Evolutionary conservation across 2,113 vertebrate genomes (phyloP).

Genomic region (Otocyon megalotis): DNA sequence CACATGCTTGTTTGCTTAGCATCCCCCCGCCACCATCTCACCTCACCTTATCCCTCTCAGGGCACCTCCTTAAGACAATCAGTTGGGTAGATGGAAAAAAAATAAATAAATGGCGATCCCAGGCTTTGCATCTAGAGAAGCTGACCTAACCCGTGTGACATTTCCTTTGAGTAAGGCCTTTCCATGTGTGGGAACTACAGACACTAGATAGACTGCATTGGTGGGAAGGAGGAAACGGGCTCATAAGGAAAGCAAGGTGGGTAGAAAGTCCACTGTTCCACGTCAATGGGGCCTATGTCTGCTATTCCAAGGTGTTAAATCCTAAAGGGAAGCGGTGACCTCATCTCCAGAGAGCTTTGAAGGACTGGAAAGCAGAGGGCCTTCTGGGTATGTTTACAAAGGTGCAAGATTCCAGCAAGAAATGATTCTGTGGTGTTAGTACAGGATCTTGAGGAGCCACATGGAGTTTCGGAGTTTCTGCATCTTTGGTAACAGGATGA

Average conservation of each 20-base stretch:
- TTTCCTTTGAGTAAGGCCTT: neutral
- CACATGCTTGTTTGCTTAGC: neutral
- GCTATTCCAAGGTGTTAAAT: neutral
- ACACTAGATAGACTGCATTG: neutral
- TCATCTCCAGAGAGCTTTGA: neutral
- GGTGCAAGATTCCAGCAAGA: neutral
- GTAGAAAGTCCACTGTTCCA: neutral
- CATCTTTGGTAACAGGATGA: neutral
- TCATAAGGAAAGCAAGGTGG: neutral
- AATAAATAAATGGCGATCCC: neutral
- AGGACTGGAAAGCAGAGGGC: neutral
- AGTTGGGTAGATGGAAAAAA: neutral
- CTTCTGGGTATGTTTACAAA: neutral
- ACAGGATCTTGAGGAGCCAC: neutral
- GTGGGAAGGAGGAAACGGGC: neutral
- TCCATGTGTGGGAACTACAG: neutral
- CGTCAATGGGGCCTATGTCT: neutral
- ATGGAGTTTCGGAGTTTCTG: neutral
- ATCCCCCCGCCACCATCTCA: rapidly evolving
- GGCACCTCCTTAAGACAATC: neutral
- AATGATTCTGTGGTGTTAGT: neutral
- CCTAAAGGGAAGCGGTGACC: neutral
- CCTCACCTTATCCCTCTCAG: neutral
- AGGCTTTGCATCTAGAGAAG: neutral
- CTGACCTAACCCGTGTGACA: neutral